Conservation (phyloP, 2,113 vertebrate species). For the Entosphenus tridentatus region DNA sequence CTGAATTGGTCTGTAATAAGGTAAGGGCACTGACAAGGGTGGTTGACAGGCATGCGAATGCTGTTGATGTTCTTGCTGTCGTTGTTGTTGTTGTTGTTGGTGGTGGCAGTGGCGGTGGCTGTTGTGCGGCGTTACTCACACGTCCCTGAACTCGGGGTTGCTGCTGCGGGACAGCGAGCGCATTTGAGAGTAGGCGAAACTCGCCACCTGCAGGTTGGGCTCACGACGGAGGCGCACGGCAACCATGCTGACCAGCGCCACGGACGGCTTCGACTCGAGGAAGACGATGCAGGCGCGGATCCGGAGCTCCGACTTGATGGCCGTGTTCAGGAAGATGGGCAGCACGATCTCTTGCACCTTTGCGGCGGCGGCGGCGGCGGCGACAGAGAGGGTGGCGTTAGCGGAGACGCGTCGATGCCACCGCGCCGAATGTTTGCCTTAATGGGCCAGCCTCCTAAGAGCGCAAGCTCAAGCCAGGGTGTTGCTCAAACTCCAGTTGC, state of each 20-base stretch:
- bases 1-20: no score
- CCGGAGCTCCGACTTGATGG: slow-evolving; percentile 27
- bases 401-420: no score
- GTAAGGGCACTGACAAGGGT: background rate
- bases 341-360: slow-evolving; percentile 39
- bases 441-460: no score
- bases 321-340: slow-evolving; percentile 30
- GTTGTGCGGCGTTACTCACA: slow-evolving; percentile 27
- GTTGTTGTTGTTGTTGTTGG: background rate
- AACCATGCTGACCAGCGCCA: slow-evolving; percentile 25
- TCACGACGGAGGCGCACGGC: slow-evolving; percentile 30
- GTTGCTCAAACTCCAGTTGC: no score
- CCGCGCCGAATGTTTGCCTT: no score
- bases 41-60: background rate
- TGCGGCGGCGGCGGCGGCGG: no score
- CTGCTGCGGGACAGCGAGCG: slow-evolving; percentile 34
- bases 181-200: slow-evolving; percentile 44
- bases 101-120: background rate
- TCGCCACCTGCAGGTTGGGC: slow-evolving; percentile 32
- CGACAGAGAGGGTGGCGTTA: no score
- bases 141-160: slow-evolving; percentile 15
- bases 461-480: no score
- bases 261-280: slow-evolving; percentile 35
- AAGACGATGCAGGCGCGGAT: slow-evolving; percentile 37
- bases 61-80: background rate